These are phyloP conservation scores for Lepus europaeus DNA, from an alignment of 2,113 vertebrate species.

Conservation along the genomic window DNA sequence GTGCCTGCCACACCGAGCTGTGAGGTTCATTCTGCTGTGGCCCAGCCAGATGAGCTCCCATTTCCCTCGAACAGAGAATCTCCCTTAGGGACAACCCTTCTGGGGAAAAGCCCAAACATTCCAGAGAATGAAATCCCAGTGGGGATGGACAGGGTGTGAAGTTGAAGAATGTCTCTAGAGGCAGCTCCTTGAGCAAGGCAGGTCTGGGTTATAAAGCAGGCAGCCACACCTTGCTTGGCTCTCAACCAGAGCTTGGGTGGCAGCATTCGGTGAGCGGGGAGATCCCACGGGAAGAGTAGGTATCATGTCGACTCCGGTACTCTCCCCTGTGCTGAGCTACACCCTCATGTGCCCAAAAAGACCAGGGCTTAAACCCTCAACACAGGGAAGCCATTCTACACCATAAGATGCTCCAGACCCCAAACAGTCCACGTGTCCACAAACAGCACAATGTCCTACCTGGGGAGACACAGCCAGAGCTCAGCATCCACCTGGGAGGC, in stretches of 20 bases:
- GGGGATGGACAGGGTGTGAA: neutral
- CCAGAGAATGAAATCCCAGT: conserved; percentile 42
- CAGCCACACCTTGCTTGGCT: neutral
- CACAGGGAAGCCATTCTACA: neutral
- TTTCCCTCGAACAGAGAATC: conserved; percentile 9
- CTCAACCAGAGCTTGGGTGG: neutral
- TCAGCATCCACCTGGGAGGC: neutral
- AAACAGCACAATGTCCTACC: neutral
- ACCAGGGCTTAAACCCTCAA: neutral
- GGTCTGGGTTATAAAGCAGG: neutral
- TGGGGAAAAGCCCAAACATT: conserved; percentile 57
- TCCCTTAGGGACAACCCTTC: neutral
- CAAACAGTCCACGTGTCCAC: neutral
- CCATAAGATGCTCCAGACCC: neutral
- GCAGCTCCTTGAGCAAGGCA: conserved; percentile 24
- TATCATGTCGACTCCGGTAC: neutral
- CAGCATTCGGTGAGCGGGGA: neutral
- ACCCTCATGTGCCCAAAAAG: neutral
- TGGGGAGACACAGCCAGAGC: neutral
- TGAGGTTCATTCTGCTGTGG: neutral
- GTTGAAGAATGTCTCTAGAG: conserved; percentile 46
- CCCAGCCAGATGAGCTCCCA: neutral
- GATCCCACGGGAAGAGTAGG: neutral
- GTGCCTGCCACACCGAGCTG: neutral
- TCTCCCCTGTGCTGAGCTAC: neutral